A percentile compares a stretch with the other conserved stretches of the same genome.
These are phyloP conservation scores for Prorops nasuta DNA, from an alignment of 1,140 invertebrate genomes.

Conservation along the genomic window DNA sequence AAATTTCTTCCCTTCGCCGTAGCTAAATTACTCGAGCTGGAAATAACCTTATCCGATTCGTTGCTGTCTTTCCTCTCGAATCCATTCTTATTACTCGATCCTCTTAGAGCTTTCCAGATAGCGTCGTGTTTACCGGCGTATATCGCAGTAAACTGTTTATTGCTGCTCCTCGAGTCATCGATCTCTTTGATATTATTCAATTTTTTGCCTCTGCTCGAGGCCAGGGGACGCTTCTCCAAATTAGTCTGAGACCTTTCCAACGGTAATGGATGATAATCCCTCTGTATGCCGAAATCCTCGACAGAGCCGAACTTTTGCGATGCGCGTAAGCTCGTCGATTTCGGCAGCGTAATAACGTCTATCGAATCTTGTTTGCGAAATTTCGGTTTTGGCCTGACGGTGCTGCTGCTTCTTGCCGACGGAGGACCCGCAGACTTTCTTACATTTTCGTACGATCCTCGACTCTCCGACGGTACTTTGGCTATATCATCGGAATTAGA, in stretches of 20 bases:
- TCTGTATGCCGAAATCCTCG: slow-evolving; percentile 23
- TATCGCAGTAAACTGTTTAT: no score
- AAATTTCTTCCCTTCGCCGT: slow-evolving; percentile 6
- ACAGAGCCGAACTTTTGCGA: slow-evolving; percentile 33
- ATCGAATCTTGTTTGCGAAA: slow-evolving; percentile 36
- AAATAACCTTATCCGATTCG: slow-evolving; percentile 29
- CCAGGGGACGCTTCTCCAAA: slow-evolving; percentile 11
- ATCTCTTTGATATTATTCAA: slow-evolving; percentile 35
- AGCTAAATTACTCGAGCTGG: slow-evolving; percentile 5
- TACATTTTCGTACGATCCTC: slow-evolving; percentile 6
- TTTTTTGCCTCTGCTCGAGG: slow-evolving; percentile 16
- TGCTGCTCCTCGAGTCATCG: slow-evolving; percentile 29
- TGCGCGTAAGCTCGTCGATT: slow-evolving; percentile 17
- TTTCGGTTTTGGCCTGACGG: background rate
- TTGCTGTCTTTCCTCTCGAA: slow-evolving; percentile 30
- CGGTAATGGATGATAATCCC: slow-evolving; percentile 2
- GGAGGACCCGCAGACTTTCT: background rate
- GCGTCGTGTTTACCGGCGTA: background rate
- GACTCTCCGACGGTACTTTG: slow-evolving; percentile 1
- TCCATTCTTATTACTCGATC: slow-evolving; percentile 9
- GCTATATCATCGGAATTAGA: slow-evolving; percentile 10
- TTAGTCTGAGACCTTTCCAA: slow-evolving; percentile 32
- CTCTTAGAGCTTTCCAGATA: slow-evolving; percentile 16
- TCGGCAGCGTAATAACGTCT: slow-evolving; percentile 12
- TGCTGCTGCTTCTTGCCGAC: background rate